Evolutionary conservation across 1,140 invertebrate genomes (phyloP).

Genomic region (Colletes latitarsis): DNA sequence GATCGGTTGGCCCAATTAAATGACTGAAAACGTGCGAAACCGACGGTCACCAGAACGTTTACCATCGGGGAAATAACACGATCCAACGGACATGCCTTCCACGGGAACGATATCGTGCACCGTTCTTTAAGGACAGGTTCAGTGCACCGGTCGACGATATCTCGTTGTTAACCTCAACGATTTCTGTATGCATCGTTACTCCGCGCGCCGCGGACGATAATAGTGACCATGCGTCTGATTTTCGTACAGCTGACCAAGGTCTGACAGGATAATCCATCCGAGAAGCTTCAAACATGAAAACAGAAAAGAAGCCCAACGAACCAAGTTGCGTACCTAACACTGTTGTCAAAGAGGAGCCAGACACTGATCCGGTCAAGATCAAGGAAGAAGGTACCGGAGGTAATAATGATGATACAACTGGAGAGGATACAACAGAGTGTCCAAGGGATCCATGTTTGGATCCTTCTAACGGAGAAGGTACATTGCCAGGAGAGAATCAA

Average conservation of each 20-base stretch:
- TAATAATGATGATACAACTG: conserved; percentile 73
- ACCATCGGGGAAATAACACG: conserved; percentile 8
- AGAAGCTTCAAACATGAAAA: conserved; percentile 75
- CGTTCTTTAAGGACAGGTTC: conserved; percentile 29
- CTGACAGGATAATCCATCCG: conserved; percentile 55
- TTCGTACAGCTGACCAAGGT: conserved; percentile 44
- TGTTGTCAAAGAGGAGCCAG: conserved; percentile 76
- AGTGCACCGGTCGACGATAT: conserved; percentile 33
- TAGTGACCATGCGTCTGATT: conserved; percentile 62
- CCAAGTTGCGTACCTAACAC: conserved; percentile 74
- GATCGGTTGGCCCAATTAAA: conserved; percentile 37
- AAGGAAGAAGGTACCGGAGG: conserved; percentile 73
- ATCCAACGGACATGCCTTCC: conserved; percentile 41
- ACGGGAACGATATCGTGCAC: conserved; percentile 1
- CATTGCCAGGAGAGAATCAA: conserved; percentile 70
- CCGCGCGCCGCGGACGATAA: conserved; percentile 29
- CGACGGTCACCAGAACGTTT: conserved; percentile 18
- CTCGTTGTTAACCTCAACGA: conserved; percentile 49
- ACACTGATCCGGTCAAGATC: conserved; percentile 76
- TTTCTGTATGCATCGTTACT: conserved; percentile 7
- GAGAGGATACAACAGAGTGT: conserved; percentile 73
- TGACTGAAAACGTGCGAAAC: conserved; percentile 21
- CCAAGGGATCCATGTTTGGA: conserved; percentile 71
- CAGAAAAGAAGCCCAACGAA: conserved; percentile 79
- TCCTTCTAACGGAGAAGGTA: conserved; percentile 66